These are phyloP conservation scores for Danio rerio DNA, from an alignment of 2,113 vertebrate genomes.

Conservation along the genomic window GRCz12tu NC_133192.1:33096501-33097000, in stretches of 20 bases:
- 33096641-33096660: not conserved
- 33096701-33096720: slow-evolving; percentile 24
- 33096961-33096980: slow-evolving; percentile 30
- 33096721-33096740: slow-evolving; percentile 40
- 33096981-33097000: not conserved
- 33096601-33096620: not conserved
- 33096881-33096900: slow-evolving; percentile 3
- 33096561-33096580: no score
- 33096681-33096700: slow-evolving; percentile 4
- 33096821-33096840: not conserved
- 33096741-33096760: slow-evolving; percentile 14
- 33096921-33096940: not conserved
- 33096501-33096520: no score
- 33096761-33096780: slow-evolving; percentile 45
- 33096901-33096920: slow-evolving; percentile 23
- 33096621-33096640: slow-evolving; percentile 32
- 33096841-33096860: not conserved
- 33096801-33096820: slow-evolving; percentile 41
- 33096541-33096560: no score
- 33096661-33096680: slow-evolving; percentile 36
- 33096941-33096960: slow-evolving; percentile 30
- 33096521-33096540: no score
- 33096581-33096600: no score
- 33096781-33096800: slow-evolving; percentile 52
- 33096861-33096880: not conserved